These are phyloP conservation scores for Panopea generosa DNA, from an alignment of 2,888 invertebrate genomes.

Conservation along the genomic window DNA sequence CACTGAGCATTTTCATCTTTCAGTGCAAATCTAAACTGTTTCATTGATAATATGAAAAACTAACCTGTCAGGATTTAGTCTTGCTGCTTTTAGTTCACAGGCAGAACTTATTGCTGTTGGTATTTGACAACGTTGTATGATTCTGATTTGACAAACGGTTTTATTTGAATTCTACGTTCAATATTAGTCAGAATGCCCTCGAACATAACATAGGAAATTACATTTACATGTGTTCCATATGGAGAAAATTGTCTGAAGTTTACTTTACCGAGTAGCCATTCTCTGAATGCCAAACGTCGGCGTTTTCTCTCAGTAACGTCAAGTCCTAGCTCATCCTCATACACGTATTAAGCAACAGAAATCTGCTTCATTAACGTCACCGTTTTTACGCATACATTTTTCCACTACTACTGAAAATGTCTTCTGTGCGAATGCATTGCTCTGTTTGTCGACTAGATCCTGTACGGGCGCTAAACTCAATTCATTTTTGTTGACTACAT, in stretches of 20 bases:
- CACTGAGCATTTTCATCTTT: no score
- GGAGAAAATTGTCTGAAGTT: slow-evolving; percentile 29
- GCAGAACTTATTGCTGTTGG: no score
- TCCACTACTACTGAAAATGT: slow-evolving; percentile 32
- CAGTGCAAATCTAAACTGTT: no score
- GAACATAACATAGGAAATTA: slow-evolving; percentile 28
- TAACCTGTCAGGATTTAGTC: no score
- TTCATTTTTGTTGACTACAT: slow-evolving; percentile 1
- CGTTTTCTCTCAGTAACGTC: slow-evolving; percentile 7
- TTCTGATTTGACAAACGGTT: neutral
- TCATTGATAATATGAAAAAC: no score
- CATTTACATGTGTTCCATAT: slow-evolving; percentile 23
- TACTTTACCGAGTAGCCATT: slow-evolving; percentile 31
- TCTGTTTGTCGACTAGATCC: slow-evolving; percentile 29
- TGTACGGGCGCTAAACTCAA: slow-evolving; percentile 12
- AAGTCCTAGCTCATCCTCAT: slow-evolving; percentile 46
- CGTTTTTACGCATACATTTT: slow-evolving; percentile 30
- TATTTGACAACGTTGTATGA: no score
- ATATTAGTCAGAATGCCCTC: slow-evolving; percentile 12
- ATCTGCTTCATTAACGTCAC: slow-evolving; percentile 23
- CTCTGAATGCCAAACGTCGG: slow-evolving; percentile 8
- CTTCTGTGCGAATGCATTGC: slow-evolving; percentile 20
- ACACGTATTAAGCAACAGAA: slow-evolving; percentile 47
- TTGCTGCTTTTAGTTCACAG: no score
- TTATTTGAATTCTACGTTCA: neutral